Base-by-base conservation (phyloP, 1,140 invertebrate genomes). In the Sarcophaga bullata region DNA sequence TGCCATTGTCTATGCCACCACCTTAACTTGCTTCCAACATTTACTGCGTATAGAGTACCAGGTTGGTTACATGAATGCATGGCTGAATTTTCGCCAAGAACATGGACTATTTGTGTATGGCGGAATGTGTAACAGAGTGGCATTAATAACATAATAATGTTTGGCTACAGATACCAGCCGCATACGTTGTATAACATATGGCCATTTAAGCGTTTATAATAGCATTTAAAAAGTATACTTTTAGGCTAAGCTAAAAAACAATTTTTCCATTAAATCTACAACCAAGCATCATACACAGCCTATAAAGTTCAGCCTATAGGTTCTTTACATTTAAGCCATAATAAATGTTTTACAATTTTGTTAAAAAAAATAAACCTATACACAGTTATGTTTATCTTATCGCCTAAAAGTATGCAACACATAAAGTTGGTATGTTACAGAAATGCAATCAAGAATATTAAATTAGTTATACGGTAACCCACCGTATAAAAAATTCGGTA, bases 291-390 rank as follows among this genome's bases (percentile, higher is more conserved):
- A 8, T 7, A n/a, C 15, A n/a, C 54, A n/a, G 13, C n/a, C 13
- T 58, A 15, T 58, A 15, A 19, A 7, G 7, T 11, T 11, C 2
- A 62, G 9, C 10, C 15, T 8, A 17, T 3, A 13, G 25, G 8
- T 47, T 46, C 47, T 76, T 76, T 37, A 37, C 25, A 15, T 76
- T 76, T 76, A 76, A 48, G 15, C 46, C 73, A 76, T 76, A 50
- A 50, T 76, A 76, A 48, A 76, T 76, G 48, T 76, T 48, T 76
- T 11, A 76, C 62, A 68, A 19, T 68, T 68, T 68, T 68, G 54
- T n/a, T n/a, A 37, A 37, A 37, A 58, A 58, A 58, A 58, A 68
- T 19, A 19, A 62, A 68, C 62, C 17, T 17, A n/a, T 17, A 68
- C 62, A 25, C 8, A 25, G 50, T 52, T 52, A 0, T 17, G 58